These are phyloP conservation scores for Allolobophora icterica DNA, from an alignment of 2,888 invertebrate genomes.

Conservation along the genomic window DNA sequence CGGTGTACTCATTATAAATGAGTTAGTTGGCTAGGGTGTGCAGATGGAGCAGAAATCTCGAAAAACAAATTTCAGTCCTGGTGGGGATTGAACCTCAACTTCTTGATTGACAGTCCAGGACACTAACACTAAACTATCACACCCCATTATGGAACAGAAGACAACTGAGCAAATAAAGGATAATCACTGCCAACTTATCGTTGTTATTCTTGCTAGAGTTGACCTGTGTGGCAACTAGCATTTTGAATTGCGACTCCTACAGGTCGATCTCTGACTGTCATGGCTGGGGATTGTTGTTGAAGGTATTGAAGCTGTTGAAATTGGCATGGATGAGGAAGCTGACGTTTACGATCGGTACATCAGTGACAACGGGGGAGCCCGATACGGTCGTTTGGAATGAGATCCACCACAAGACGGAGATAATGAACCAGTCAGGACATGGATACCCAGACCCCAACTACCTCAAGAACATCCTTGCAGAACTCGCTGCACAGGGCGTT, in stretches of 20 bases:
- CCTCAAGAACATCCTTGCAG: constrained; percentile 72
- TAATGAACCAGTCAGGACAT: constrained; percentile 67
- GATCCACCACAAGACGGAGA: constrained; percentile 82
- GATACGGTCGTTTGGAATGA: constrained; percentile 92
- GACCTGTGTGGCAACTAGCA: too few species aligned
- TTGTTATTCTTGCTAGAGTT: background rate
- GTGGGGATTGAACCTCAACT: too few species aligned
- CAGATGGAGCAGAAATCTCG: too few species aligned
- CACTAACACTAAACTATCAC: too few species aligned
- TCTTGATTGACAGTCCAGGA: too few species aligned
- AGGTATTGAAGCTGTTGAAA: constrained; percentile 62
- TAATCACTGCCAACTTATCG: background rate
- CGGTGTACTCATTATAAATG: too few species aligned
- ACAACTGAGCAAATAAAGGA: background rate
- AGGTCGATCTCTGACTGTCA: too few species aligned
- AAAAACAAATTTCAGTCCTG: too few species aligned
- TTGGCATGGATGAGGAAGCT: constrained; percentile 47
- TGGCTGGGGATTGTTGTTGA: constrained; percentile 41
- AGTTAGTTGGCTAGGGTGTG: too few species aligned
- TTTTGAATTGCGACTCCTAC: too few species aligned
- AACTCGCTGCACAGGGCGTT: constrained; percentile 65
- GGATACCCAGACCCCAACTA: constrained; percentile 79
- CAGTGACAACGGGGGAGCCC: constrained; percentile 86
- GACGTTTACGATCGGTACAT: constrained; percentile 76
- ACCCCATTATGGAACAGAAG: too few species aligned